Evolutionary conservation across 1,140 invertebrate genomes (phyloP).

Genomic region (Ostrea denselamellosa): DNA sequence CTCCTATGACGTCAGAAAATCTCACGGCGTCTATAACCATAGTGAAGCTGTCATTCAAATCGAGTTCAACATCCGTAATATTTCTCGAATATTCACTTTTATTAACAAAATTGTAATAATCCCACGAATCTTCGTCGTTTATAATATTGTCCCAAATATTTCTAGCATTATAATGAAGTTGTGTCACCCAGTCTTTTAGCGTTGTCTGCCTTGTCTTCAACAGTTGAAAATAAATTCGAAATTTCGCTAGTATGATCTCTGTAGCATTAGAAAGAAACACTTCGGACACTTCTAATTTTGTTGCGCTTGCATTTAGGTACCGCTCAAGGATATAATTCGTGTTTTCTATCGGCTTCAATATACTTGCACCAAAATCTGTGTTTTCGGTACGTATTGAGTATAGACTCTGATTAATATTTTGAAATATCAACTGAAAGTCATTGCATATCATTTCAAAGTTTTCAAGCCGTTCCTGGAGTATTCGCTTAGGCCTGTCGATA

Average conservation of each 20-base stretch:
- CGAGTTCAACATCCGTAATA: constrained; percentile 44
- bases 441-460: constrained; percentile 49
- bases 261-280: constrained; percentile 55
- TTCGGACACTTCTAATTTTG: constrained; percentile 54
- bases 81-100: constrained; percentile 50
- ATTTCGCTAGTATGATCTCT: constrained; percentile 52
- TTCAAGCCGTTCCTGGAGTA: constrained; percentile 49
- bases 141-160: constrained; percentile 58
- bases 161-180: constrained; percentile 41
- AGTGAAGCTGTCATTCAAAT: not conserved
- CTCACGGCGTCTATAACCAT: not conserved
- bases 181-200: constrained; percentile 57
- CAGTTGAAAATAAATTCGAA: constrained; percentile 61
- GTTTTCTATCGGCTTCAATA: constrained; percentile 52
- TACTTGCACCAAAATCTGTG: constrained; percentile 42
- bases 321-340: constrained; percentile 40
- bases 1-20: not conserved
- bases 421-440: constrained; percentile 47
- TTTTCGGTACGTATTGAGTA: constrained; percentile 42
- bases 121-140: constrained; percentile 60
- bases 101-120: constrained; percentile 61
- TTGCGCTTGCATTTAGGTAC: constrained; percentile 55
- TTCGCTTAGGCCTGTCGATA: constrained; percentile 56
- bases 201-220: constrained; percentile 57
- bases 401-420: constrained; percentile 51